A percentile compares a stretch with the other conserved stretches of the same genome.
Evolutionary conservation across 2,113 vertebrate species (phyloP).

Genomic region (Ardeotis arabs): DNA sequence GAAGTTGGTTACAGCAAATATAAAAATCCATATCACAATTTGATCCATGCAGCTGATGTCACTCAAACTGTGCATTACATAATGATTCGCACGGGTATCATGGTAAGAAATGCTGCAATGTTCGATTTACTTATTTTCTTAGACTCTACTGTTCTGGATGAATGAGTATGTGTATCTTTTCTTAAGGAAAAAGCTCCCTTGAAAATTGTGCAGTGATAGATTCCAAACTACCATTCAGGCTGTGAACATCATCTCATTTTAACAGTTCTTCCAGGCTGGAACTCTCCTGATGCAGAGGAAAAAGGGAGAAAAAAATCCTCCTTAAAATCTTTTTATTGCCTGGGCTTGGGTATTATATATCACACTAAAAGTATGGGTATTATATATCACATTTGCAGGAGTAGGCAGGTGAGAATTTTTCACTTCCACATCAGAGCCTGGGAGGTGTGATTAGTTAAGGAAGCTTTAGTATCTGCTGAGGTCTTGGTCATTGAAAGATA

Average conservation of each 20-base stretch:
- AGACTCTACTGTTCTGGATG: neutral
- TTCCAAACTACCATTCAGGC: neutral
- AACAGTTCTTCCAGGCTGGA: neutral
- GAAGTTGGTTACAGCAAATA: constrained; percentile 97
- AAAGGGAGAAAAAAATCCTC: neutral
- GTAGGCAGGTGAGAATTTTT: constrained; percentile 54
- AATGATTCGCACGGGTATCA: constrained; percentile 95
- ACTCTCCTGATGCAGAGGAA: neutral
- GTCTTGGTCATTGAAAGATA: neutral
- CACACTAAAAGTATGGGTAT: neutral
- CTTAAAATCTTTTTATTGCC: neutral
- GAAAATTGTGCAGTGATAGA: neutral
- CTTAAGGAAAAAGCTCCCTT: neutral
- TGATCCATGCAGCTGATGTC: constrained; percentile 96
- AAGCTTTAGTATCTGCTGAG: constrained; percentile 10
- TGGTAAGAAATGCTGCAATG: constrained; percentile 80
- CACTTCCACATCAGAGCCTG: neutral
- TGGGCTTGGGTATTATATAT: neutral
- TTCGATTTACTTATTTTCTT: neutral
- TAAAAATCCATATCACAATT: constrained; percentile 97
- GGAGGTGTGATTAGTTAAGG: constrained; percentile 43
- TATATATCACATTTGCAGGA: constrained; percentile 7
- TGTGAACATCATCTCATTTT: neutral
- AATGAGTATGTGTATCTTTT: neutral
- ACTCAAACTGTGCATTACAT: constrained; percentile 98